Base-by-base conservation (phyloP, 1,140 invertebrate species). In the Alviniconcha marisindica region DNA sequence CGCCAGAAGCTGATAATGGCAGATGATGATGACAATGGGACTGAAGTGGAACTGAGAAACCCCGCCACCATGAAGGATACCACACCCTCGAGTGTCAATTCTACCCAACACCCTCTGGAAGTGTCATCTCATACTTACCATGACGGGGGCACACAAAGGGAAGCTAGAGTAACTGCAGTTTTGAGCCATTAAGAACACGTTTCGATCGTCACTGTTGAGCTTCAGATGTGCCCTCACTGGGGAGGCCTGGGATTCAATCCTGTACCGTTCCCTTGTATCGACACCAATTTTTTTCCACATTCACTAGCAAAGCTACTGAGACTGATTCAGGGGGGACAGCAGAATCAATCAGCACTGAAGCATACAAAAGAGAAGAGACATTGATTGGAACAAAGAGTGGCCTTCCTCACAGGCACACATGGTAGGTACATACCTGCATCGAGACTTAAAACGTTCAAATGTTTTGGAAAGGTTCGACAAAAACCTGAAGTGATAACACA, bases 381-480 rank as follows among this genome's bases (percentile, higher is more conserved):
- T 78, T n/a, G 77, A 83, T 69, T 74, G 40, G 71, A 76, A 74
- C 69, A 82, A 69, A 83, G 66, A 77, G 60, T 42, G 48, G 85
- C 85, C 84, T 82, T 85, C 76, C 54, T 85, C 40, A 82, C 76
- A 85, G 76, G 69, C 69, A 66, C 33, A 71, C 48, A 83, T 77
- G n/a, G 28, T 83, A 18, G 69, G 83, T 86, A 86, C 85, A 86
- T 86, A 86, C 85, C 85, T 86, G 85, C 85, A 86, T 86, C 82
- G 83, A 86, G 85, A 84, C 60, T 80, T 44, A 66, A 28, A 60
- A 42, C 51, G 18, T 56, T 66, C 78, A 80, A 77, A 80, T n/a
- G 40, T 40, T 48, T 24, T 12, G 24, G 28, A 31, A 76, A 36
- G 73, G 24, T 76, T 76, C 18, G 12, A 12, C 12, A 51, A 51